These are phyloP conservation scores for Morelia viridis DNA, from an alignment of 2,797 vertebrate genomes.

Conservation along the genomic window DNA sequence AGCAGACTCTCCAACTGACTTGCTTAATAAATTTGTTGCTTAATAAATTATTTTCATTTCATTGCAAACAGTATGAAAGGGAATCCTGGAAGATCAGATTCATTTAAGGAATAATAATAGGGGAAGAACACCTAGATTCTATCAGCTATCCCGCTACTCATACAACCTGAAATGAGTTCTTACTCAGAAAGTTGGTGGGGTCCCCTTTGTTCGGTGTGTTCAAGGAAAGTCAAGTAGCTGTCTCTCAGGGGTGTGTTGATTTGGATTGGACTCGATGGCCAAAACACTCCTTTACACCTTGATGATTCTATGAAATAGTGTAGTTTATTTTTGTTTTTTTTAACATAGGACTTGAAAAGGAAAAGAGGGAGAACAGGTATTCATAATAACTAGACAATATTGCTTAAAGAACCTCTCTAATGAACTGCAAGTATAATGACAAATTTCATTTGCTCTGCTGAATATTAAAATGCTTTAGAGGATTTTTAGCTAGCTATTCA, in stretches of 20 bases:
- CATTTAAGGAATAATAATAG: background rate
- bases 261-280: background rate
- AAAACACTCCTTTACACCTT: background rate
- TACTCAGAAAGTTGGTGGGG: background rate
- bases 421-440: background rate
- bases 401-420: background rate
- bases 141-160: background rate
- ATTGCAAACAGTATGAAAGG: background rate
- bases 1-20: background rate
- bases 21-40: background rate
- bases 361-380: background rate
- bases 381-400: background rate
- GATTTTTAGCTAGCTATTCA: background rate
- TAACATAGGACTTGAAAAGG: background rate
- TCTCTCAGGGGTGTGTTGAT: background rate
- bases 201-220: background rate
- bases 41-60: background rate
- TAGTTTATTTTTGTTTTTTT: background rate
- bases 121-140: background rate
- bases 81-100: background rate
- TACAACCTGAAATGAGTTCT: background rate
- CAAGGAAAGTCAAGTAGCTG: background rate
- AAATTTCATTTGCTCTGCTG: background rate
- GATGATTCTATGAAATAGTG: background rate
- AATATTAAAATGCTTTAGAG: conserved; percentile 15